These are phyloP conservation scores for Polylopha cassiicola DNA, from an alignment of 2,888 invertebrate species.

Conservation along the genomic window DNA sequence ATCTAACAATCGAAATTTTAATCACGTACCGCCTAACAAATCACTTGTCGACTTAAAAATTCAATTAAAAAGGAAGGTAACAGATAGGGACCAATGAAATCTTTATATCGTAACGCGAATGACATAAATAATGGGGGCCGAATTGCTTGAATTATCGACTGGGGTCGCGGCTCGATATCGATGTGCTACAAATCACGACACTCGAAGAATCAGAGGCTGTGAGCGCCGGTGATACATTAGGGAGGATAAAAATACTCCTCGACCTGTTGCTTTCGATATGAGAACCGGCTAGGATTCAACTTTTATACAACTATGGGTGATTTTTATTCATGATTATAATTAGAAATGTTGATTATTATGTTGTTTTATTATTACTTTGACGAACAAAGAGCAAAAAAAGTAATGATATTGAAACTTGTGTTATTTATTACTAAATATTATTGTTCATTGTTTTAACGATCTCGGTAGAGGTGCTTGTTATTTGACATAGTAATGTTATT, in stretches of 20 bases:
- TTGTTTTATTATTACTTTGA: no score
- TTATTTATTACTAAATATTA: no score
- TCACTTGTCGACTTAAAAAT: conserved; percentile 16
- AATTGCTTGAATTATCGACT: conserved; percentile 44
- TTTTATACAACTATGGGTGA: neutral
- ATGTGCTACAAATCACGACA: conserved; percentile 31
- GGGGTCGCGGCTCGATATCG: conserved; percentile 50
- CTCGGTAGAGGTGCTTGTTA: no score
- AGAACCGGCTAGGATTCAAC: conserved; percentile 30
- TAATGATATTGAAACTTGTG: no score
- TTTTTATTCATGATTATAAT: neutral
- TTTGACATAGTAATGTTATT: no score
- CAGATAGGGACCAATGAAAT: conserved; percentile 33
- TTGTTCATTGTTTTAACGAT: no score
- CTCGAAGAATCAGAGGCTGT: conserved; percentile 41
- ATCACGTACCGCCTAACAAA: conserved; percentile 8
- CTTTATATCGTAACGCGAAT: conserved; percentile 54
- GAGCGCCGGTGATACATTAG: conserved; percentile 61
- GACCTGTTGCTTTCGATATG: conserved; percentile 65
- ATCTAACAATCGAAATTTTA: no score
- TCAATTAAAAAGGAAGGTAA: conserved; percentile 21
- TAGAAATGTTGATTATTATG: no score
- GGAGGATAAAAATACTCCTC: conserved; percentile 67
- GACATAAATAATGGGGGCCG: conserved; percentile 48
- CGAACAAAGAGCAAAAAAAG: no score